phyloP scores from a whole-genome alignment of 2,113 vertebrate species.

The Meriones unguiculatus region DNA sequence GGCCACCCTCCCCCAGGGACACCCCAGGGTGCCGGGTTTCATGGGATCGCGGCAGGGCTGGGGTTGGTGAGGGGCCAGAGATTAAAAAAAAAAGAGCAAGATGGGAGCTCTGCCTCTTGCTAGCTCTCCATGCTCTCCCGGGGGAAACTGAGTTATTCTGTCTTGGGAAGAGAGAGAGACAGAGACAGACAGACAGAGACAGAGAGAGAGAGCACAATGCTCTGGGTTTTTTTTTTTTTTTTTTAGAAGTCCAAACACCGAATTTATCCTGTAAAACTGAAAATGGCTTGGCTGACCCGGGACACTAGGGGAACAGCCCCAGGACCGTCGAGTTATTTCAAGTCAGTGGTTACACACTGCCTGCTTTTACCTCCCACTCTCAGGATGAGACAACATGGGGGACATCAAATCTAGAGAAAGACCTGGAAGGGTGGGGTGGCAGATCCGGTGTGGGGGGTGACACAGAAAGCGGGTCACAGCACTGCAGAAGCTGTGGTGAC shows the following conservation, averaged over 20 bases:
- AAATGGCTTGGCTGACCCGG: constrained; percentile 68
- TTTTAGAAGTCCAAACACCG: constrained; percentile 37
- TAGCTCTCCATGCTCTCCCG: not conserved
- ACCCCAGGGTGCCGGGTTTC: constrained; percentile 58
- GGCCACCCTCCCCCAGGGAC: constrained; percentile 60
- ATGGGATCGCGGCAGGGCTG: not conserved
- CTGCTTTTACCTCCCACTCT: constrained; percentile 59
- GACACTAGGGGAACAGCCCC: constrained; percentile 33
- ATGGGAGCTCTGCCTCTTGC: not conserved
- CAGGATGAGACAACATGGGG: constrained; percentile 3
- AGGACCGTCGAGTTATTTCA: constrained; percentile 58
- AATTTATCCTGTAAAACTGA: constrained; percentile 72
- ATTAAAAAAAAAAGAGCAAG: constrained; percentile 14
- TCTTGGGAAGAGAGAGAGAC: not conserved
- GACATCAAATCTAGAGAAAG: constrained; percentile 34
- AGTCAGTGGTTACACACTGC: constrained; percentile 60
- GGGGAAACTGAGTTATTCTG: constrained; percentile 46
- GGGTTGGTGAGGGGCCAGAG: not conserved
- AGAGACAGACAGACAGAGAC: not conserved
- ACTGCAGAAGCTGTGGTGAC: not conserved
- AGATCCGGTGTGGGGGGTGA: not conserved
- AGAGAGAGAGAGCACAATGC: not conserved
- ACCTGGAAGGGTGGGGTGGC: not conserved
- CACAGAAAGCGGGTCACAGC: not conserved
- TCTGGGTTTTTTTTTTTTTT: constrained; percentile 41